Evolutionary conservation across 2,888 invertebrate genomes (phyloP), one percentile per base, ranked within the genome.

Genomic region (Diaprepes abbreviatus): DNA sequence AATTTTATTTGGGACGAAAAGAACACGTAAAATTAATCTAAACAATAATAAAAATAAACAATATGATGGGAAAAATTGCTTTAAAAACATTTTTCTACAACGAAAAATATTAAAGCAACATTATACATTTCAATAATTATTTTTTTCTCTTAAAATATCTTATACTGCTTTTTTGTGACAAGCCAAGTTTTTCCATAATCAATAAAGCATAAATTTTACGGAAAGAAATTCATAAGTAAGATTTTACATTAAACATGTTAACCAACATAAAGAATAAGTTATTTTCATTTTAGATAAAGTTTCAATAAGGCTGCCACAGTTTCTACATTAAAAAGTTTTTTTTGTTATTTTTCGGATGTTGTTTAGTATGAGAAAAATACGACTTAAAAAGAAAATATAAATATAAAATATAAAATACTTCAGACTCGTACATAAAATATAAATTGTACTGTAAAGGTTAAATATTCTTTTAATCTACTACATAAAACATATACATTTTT

Each of bases 401-500:
- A 28, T 48, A 21, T n/a, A 48, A 28, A 12, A 16, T 50, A 50
- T 16, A 50, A 36, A 50, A 50, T 50, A 50, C 48, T 50, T 50
- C 6, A 24, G 48, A 50, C 28, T 50, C 21, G 14, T 50, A 28
- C 28, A 31, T 50, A 28, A 28, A 28, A 28, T 50, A 50, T 12
- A 43, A 62, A 43, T 68, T 68, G 68, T 68, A 68, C 67, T 67
- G 54, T 35, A 6, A 28, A 45, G 60, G 67, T 62, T 67, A 60
- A 54, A 55, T 38, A 59, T 66, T 50, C 45, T 38, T 40, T n/a
- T n/a, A 14, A 19, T 40, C 54, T 62, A 67, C 50, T 52, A 14
- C 38, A 38, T 45, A 55, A 55, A 36, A 55, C 55, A 52, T 21
- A 43, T 28, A 50, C 48, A 50, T 28, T 50, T 50, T 24, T 28